phyloP scores from a whole-genome alignment of 2,888 invertebrate species.

The Catocala fraxini region DNA sequence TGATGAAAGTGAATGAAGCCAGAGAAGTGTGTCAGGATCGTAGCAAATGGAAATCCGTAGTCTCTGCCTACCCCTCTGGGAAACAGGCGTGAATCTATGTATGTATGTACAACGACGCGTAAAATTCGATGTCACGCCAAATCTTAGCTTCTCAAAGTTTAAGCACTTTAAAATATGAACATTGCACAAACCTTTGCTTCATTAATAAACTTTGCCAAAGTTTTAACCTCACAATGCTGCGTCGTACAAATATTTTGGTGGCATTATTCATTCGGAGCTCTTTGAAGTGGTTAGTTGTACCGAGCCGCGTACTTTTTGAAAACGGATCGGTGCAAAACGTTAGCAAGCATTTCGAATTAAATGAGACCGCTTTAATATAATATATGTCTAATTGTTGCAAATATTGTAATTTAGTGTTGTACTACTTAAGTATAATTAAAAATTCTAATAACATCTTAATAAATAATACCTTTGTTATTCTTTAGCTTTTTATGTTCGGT shows the following conservation, averaged over 20 bases:
- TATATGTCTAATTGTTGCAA: too few relatives aligned
- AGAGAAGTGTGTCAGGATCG: too few relatives aligned
- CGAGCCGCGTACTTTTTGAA: slow-evolving; percentile 44
- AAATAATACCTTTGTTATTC: too few relatives aligned
- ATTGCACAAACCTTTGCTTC: not conserved
- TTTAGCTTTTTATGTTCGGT: too few relatives aligned
- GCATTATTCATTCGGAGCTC: slow-evolving; percentile 30
- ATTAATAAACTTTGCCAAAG: slow-evolving; percentile 19
- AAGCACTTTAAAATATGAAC: slow-evolving; percentile 2
- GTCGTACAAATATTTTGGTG: slow-evolving; percentile 29
- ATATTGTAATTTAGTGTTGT: too few relatives aligned
- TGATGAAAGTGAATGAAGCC: too few relatives aligned
- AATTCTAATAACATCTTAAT: too few relatives aligned
- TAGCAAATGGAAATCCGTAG: too few relatives aligned
- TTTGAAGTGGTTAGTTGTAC: slow-evolving; percentile 56
- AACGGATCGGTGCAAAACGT: slow-evolving; percentile 48
- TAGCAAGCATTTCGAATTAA: slow-evolving; percentile 4
- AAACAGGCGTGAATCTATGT: too few relatives aligned
- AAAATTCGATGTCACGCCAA: slow-evolving; percentile 1
- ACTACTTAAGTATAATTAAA: too few relatives aligned
- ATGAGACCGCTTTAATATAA: not conserved
- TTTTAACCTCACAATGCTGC: slow-evolving; percentile 9
- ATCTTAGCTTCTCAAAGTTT: slow-evolving; percentile 10
- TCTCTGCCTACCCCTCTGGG: too few relatives aligned
- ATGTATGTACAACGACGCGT: too few relatives aligned